Evolutionary conservation across 1,140 invertebrate species (phyloP).

Genomic region (Drosophila chauvacae): DNA sequence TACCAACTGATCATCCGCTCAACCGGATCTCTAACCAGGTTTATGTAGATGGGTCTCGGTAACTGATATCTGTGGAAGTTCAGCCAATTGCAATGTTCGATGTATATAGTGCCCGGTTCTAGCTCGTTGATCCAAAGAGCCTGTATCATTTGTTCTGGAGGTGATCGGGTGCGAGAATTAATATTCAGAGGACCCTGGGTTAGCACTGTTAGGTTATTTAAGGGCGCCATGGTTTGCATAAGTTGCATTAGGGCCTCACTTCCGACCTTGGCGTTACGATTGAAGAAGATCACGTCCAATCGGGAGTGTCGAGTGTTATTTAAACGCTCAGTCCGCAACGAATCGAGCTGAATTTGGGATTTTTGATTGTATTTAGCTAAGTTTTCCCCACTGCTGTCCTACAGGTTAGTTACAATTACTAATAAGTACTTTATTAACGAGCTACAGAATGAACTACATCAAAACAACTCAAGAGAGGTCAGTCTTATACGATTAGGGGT

Average conservation of each 20-base stretch:
- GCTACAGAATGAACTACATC: slow-evolving; percentile 22
- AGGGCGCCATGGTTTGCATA: slow-evolving; percentile 88
- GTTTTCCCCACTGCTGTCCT: background rate
- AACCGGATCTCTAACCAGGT: slow-evolving; percentile 94
- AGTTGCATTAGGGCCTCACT: slow-evolving; percentile 95
- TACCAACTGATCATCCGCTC: slow-evolving; percentile 96
- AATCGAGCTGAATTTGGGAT: slow-evolving; percentile 20
- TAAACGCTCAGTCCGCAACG: slow-evolving; percentile 84
- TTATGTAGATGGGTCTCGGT: slow-evolving; percentile 93
- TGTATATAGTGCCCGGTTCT: slow-evolving; percentile 59
- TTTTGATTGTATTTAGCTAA: background rate
- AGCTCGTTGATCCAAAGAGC: slow-evolving; percentile 48
- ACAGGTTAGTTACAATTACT: slow-evolving; percentile 50
- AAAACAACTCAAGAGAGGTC: slow-evolving; percentile 17
- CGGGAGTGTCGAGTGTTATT: slow-evolving; percentile 91
- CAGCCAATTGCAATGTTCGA: slow-evolving; percentile 85
- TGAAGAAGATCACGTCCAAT: slow-evolving; percentile 88
- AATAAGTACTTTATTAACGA: slow-evolving; percentile 86
- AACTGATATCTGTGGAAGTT: slow-evolving; percentile 85
- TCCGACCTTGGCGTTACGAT: slow-evolving; percentile 94
- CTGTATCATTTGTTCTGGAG: slow-evolving; percentile 30
- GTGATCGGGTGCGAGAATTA: slow-evolving; percentile 2
- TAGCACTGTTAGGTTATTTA: slow-evolving; percentile 47
- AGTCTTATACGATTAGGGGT: slow-evolving; percentile 20
- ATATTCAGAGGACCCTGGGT: slow-evolving; percentile 20